These are phyloP conservation scores for Acromyrmex charruanus DNA, from an alignment of 1,140 invertebrate species.

Conservation along the genomic window DNA sequence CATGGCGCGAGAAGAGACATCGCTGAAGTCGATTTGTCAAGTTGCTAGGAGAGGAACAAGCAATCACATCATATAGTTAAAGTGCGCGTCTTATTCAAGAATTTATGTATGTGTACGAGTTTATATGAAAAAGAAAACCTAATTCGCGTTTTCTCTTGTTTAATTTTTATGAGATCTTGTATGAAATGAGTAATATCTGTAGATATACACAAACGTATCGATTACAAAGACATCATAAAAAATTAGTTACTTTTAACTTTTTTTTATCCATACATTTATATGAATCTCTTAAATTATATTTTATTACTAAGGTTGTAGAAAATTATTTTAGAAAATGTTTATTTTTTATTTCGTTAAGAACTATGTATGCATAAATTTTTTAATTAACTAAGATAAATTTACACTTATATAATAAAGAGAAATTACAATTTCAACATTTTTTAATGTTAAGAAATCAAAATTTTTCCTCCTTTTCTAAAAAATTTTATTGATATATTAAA, in stretches of 20 bases:
- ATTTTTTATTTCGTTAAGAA: neutral
- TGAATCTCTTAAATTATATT: neutral
- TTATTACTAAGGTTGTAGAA: neutral
- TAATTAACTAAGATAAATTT: neutral
- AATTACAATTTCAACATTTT: neutral
- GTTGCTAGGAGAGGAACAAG: constrained; percentile 24
- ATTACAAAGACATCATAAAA: no score
- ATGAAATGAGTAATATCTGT: no score
- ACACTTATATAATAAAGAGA: neutral
- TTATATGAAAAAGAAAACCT: neutral
- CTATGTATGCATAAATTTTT: neutral
- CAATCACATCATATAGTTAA: constrained; percentile 26
- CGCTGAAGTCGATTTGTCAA: constrained; percentile 68
- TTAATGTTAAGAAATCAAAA: neutral
- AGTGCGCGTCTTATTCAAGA: neutral
- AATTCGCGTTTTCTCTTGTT: neutral
- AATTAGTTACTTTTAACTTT: no score
- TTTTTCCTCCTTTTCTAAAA: neutral
- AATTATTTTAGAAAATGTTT: neutral
- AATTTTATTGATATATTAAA: neutral
- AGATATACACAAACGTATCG: neutral
- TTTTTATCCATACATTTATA: neutral
- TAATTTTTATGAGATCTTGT: neutral
- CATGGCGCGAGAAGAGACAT: constrained; percentile 25
- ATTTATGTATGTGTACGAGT: constrained; percentile 4